phyloP scores from a whole-genome alignment of 2,797 vertebrate species.

The Dermochelys coriacea region DNA sequence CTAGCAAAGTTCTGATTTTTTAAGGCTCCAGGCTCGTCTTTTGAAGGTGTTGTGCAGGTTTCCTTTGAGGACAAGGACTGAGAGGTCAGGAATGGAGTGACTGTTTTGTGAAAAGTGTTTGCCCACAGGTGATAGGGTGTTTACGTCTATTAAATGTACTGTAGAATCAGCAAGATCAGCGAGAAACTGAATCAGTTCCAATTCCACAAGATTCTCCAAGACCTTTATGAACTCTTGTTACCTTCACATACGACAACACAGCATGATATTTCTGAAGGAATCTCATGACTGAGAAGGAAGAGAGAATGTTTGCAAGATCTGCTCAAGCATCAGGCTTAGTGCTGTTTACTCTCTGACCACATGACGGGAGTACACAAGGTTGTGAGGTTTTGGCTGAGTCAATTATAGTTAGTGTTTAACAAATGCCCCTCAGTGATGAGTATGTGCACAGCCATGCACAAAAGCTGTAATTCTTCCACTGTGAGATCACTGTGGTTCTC shows the following conservation, averaged over 20 bases:
- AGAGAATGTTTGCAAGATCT: background rate
- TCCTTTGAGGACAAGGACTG: background rate
- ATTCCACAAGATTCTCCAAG: rapidly evolving
- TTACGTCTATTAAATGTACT: background rate
- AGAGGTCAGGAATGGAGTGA: background rate
- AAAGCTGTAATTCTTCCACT: slow-evolving; percentile 58
- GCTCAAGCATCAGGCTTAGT: background rate
- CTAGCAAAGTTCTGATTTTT: background rate
- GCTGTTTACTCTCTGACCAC: slow-evolving; percentile 5
- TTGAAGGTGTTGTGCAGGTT: background rate
- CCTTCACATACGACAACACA: background rate
- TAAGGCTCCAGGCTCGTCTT: background rate
- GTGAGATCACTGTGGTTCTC: slow-evolving; percentile 61
- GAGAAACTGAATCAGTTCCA: background rate
- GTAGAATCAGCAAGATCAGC: background rate
- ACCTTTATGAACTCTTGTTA: rapidly evolving
- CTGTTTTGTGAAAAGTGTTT: background rate
- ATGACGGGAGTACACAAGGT: slow-evolving; percentile 47
- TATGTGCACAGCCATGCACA: slow-evolving; percentile 58
- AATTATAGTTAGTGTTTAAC: background rate
- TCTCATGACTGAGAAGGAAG: rapidly evolving
- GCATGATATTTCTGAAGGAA: background rate
- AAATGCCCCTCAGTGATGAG: slow-evolving; percentile 39
- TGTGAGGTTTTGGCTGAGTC: background rate
- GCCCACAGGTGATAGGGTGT: background rate